Base-by-base conservation (phyloP, 2,797 vertebrate genomes). In the Ispidina picta region DNA sequence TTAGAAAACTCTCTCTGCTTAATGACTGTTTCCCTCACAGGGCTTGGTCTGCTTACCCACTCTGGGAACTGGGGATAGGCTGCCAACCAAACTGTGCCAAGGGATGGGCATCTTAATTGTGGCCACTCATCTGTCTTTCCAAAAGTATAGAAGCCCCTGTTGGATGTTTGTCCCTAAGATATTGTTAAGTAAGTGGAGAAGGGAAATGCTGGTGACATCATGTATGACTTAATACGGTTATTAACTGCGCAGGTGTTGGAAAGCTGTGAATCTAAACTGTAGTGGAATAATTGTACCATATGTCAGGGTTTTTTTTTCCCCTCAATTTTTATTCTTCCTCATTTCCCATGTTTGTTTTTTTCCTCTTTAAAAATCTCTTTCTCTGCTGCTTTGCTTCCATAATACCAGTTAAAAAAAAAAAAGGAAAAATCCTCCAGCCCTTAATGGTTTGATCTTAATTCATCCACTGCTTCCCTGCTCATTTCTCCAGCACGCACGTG, bases 201-300 rank as follows among this genome's bases (percentile, higher is more conserved):
- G 82, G 83, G 89, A 92, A 92, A 65, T 88, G 64, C 56, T 75
- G 58, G 78, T 95, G 88, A 94, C 91, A 78, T 92, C 90, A 90
- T 78, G 59, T 82, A 60, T 92, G 86, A 91, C 72, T 91, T 86
- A 84, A 91, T 90, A 69, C 2, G 41, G 64, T 86, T 95, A 80
- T 91, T 92, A 93, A 80, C 58, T 74, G 65, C 0, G 1, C 91
- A 93, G 94, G 89, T 95, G 90, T 90, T 95, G 83, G 83, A 86
- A 94, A 93, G 91, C 91, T 95, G 91, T 90, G 92, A 92, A 62
- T 94, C 88, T 90, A 85, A 94, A 95, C 81, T 85, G 69, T 35
- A 62, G 39, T 87, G 70, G 59, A 85, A 83, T 95, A 95, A 90
- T 93, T 88, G 55, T 78, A 69, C 75, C 86, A 82, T 91, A 91